A percentile compares a stretch with the other conserved stretches of the same genome.
Conservation (phyloP, 2,797 vertebrate species). For the Xyrichtys novacula region DNA sequence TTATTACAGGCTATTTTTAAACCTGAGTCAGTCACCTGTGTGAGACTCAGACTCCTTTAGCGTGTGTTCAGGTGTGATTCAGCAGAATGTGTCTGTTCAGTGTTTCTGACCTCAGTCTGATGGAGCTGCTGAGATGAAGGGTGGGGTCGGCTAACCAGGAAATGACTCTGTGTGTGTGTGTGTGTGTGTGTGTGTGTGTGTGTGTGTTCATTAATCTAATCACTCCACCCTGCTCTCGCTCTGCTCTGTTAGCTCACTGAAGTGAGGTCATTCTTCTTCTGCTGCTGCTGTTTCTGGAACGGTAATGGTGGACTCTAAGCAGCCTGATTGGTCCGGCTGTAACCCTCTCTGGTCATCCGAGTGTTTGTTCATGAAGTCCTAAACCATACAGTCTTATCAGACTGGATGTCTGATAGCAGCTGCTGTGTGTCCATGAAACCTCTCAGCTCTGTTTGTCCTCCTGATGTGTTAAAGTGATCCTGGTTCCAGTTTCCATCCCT, state of each 20-base stretch:
- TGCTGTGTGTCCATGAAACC: not conserved
- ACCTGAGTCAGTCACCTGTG: too few relatives aligned
- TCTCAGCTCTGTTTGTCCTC: too few relatives aligned
- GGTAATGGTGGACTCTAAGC: not conserved
- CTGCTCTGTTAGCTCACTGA: not conserved
- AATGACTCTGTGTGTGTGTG: slow-evolving; percentile 44
- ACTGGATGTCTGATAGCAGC: too few relatives aligned
- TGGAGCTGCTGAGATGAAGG: slow-evolving; percentile 25
- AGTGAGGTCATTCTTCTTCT: slow-evolving; percentile 31
- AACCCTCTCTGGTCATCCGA: not conserved
- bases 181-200: slow-evolving; percentile 14
- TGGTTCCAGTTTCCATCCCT: too few relatives aligned
- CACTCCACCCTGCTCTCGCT: slow-evolving; percentile 20
- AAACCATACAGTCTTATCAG: not conserved
- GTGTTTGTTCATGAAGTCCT: not conserved
- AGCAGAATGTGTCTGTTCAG: not conserved
- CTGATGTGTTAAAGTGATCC: too few relatives aligned
- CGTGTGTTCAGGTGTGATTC: not conserved
- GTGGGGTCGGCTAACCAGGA: slow-evolving; percentile 40
- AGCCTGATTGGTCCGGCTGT: not conserved
- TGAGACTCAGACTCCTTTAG: not conserved
- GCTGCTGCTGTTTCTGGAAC: slow-evolving; percentile 10
- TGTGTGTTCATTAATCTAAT: slow-evolving; percentile 33
- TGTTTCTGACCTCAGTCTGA: slow-evolving; percentile 1
- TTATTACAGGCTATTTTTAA: too few relatives aligned